Evolutionary conservation across 1,140 invertebrate genomes (phyloP), one percentile per base, ranked within the genome.

Genomic region (Drosophila pachea): DNA sequence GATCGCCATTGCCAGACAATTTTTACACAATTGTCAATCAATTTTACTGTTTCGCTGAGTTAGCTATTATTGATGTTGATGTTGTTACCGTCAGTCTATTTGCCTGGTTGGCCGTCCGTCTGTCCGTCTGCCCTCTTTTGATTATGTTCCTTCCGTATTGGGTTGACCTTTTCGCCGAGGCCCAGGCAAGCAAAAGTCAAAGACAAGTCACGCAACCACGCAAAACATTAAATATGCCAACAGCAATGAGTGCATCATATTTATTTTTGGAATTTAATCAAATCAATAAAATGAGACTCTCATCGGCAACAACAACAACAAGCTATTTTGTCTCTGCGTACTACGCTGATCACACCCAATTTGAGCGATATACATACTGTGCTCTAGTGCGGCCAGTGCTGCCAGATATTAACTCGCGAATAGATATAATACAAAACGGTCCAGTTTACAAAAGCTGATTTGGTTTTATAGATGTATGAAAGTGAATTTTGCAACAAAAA

Each of bases 191-290:
- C 48, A 36, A 62, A 76, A 68, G 36, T 61, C 55, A 67, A 60
- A 81, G 55, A 74, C 76, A 76, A 82, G 78, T 83, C 78, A 82
- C 78, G 71, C 78, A 82, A 77, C 43, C 61, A 63, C 63, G 50
- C 56, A 36, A 62, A 40, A 73, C 64, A 54, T 62, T 48, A 33
- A 38, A 54, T 61, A 54, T 61, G 68, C 43, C 53, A 65, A 14
- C 33, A 70, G 62, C 65, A 61, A 66, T 74, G 78, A 65, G 74
- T 82, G 74, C 78, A 82, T 77, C 74, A 82, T 71, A 53, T 81
- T 82, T 82, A 82, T 82, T 82, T 83, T 83, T 83, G 78, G 78
- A 83, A 68, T 73, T 68, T 69, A 78, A 82, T 82, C 78, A 74
- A 82, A 82, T 82, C 78, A 82, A 82, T 82, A 77, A 58, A 64